These are phyloP conservation scores for Lepus americanus DNA, from an alignment of 2,113 vertebrate species.

Conservation along the genomic window DNA sequence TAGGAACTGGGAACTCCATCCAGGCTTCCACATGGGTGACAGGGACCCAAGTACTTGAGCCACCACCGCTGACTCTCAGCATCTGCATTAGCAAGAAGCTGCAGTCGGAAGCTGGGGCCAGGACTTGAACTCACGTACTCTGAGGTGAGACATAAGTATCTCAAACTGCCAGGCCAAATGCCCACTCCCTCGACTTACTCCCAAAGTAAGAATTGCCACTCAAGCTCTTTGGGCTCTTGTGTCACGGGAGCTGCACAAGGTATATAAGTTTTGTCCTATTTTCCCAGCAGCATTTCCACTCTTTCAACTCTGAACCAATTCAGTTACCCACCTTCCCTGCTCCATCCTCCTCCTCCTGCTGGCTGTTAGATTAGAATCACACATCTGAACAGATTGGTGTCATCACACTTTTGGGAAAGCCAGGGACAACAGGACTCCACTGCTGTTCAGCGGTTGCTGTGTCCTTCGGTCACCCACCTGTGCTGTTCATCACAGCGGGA, in stretches of 20 bases:
- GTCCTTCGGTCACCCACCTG: neutral
- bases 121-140: too few species aligned
- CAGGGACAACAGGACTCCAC: neutral
- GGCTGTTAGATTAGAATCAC: conserved; percentile 61
- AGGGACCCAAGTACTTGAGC: too few species aligned
- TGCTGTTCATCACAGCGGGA: neutral
- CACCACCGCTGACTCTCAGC: too few species aligned
- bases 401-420: neutral
- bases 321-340: neutral
- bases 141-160: too few species aligned
- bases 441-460: fast-evolving
- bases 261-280: neutral
- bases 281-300: neutral
- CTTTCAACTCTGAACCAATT: neutral
- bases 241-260: neutral
- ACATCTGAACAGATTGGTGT: conserved; percentile 50
- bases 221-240: fast-evolving
- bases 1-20: too few species aligned
- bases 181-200: too few species aligned
- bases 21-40: too few species aligned
- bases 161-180: too few species aligned
- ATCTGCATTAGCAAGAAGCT: too few species aligned
- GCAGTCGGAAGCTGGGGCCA: too few species aligned
- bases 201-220: neutral
- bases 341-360: neutral